Evolutionary conservation across 2,113 vertebrate species (phyloP).

Genomic region (Paramisgurnus dabryanus): DNA sequence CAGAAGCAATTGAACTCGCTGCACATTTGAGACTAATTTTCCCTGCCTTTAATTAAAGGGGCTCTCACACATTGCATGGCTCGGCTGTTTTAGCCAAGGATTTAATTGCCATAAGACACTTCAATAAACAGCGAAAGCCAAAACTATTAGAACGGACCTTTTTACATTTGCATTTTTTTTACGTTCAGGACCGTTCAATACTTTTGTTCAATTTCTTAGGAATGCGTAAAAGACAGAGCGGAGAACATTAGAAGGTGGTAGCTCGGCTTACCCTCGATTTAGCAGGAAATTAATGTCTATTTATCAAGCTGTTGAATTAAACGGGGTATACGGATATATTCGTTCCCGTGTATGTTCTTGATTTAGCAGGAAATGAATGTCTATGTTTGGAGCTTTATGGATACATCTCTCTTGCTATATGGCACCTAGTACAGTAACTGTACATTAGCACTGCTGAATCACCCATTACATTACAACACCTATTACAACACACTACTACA

Average conservation of each 20-base stretch:
- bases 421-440: neutral
- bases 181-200: no score
- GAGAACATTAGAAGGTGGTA: neutral
- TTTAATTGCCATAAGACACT: constrained; percentile 45
- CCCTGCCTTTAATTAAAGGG: constrained; percentile 50
- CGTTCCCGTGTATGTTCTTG: neutral
- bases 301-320: neutral
- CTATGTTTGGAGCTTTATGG: neutral
- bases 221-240: neutral
- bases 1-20: constrained; percentile 42
- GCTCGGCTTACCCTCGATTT: neutral
- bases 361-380: constrained; percentile 5
- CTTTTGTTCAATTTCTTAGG: neutral
- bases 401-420: constrained; percentile 10
- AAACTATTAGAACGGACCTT: constrained; percentile 18
- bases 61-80: constrained; percentile 42
- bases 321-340: neutral
- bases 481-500: neutral
- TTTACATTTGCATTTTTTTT: constrained; percentile 6
- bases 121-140: constrained; percentile 19
- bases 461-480: neutral
- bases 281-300: constrained; percentile 9
- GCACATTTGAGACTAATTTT: constrained; percentile 43
- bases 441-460: neutral
- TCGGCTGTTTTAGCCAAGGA: constrained; percentile 47